These are phyloP conservation scores for Mormyrops attenuatus DNA, from an alignment of 2,797 vertebrate genomes.

Conservation along the genomic window DNA sequence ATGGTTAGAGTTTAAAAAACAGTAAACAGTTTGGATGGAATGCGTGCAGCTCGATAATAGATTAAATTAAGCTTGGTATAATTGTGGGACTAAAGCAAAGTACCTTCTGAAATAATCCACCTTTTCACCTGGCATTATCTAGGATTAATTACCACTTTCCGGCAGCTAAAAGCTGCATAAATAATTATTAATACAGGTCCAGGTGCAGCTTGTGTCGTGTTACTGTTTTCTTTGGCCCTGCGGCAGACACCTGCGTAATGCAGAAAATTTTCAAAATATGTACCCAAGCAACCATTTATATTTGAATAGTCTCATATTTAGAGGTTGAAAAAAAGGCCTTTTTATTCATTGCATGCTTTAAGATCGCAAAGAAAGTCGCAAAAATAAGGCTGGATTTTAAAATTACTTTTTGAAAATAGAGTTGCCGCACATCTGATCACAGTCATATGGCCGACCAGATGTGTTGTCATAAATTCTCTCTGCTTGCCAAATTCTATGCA, in stretches of 20 bases:
- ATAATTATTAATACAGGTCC: background rate
- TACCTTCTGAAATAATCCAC: background rate
- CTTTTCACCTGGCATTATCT: background rate
- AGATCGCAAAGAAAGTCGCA: background rate
- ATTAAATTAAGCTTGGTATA: background rate
- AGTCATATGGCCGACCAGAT: background rate
- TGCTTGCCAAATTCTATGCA: conserved; percentile 11
- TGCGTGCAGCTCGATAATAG: background rate
- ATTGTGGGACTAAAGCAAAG: background rate
- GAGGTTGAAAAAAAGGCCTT: background rate
- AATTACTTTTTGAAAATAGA: conserved; percentile 7
- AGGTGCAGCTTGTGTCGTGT: background rate
- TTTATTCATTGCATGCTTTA: background rate
- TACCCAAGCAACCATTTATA: background rate
- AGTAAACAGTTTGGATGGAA: background rate
- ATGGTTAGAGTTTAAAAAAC: background rate
- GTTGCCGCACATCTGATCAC: background rate
- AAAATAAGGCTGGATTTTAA: background rate
- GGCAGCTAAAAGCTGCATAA: background rate
- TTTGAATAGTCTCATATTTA: background rate
- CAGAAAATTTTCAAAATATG: background rate
- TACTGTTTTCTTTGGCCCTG: background rate
- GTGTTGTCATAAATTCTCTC: conserved; percentile 1
- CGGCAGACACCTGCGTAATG: background rate
- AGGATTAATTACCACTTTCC: background rate